phyloP scores from a whole-genome alignment of 2,888 invertebrate genomes.

The Caenorhabditis plicata region DNA sequence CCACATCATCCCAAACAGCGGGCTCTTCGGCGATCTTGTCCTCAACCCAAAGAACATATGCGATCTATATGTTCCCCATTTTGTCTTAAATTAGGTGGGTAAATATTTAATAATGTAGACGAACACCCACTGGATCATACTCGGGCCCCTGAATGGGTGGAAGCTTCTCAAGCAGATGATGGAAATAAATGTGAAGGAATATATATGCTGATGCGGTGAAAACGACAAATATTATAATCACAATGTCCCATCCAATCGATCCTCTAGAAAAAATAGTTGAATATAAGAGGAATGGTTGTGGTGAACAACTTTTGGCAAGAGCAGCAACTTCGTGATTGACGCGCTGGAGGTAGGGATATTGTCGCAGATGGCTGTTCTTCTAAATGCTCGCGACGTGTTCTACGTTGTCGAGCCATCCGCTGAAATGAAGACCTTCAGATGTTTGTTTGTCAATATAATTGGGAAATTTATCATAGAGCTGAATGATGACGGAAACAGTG shows the following conservation, averaged over 20 bases:
- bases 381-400: not conserved
- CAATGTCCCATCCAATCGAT: conserved; percentile 12
- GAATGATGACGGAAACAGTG: no score
- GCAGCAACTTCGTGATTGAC: no score
- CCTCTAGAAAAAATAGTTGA: no score
- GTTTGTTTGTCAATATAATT: not conserved
- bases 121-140: conserved; percentile 10
- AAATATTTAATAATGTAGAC: not conserved
- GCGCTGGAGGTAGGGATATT: not conserved
- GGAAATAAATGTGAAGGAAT: conserved; percentile 12
- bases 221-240: conserved; percentile 4
- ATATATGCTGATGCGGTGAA: conserved; percentile 10
- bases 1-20: conserved; percentile 79
- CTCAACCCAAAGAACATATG: conserved; percentile 87
- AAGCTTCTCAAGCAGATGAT: conserved; percentile 20
- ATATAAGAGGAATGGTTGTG: no score
- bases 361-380: conserved; percentile 2
- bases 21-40: conserved; percentile 83
- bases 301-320: no score
- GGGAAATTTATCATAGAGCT: not conserved
- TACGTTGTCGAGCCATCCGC: not conserved
- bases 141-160: conserved; percentile 8
- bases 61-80: conserved; percentile 89
- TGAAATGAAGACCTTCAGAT: no score
- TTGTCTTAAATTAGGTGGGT: not conserved